Conservation (phyloP, 2,113 vertebrate genomes). For the Pipa parva region DNA sequence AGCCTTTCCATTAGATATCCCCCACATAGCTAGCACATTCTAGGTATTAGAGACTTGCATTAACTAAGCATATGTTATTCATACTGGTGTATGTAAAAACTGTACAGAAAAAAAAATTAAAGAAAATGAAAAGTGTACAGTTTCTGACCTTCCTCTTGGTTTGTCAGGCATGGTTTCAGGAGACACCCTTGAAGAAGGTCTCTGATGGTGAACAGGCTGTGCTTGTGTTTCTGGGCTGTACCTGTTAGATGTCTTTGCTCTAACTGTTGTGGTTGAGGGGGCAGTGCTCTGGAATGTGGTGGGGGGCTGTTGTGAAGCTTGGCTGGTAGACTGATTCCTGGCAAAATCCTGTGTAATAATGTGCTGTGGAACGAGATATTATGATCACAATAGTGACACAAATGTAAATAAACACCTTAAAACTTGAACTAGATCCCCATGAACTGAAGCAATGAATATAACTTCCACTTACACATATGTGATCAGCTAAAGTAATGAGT, state of each 20-base stretch:
- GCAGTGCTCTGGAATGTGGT: constrained; percentile 83
- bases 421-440: background rate
- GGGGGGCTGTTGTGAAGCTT: constrained; percentile 66
- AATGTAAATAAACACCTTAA: background rate
- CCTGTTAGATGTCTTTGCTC: constrained; percentile 76
- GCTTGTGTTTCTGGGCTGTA: constrained; percentile 88
- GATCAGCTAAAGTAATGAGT: constrained; percentile 94
- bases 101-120: background rate
- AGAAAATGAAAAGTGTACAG: background rate
- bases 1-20: too few species aligned
- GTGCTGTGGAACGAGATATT: constrained; percentile 66
- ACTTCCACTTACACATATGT: constrained; percentile 84
- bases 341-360: constrained; percentile 98
- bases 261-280: constrained; percentile 56
- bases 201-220: constrained; percentile 72
- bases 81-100: too few species aligned
- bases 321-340: constrained; percentile 79
- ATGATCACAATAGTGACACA: background rate
- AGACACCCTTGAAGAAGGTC: constrained; percentile 81
- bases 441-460: too few species aligned
- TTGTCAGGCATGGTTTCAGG: constrained; percentile 86
- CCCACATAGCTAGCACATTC: too few species aligned
- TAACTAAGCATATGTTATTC: too few species aligned
- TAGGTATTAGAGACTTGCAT: too few species aligned
- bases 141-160: constrained; percentile 76